Base-by-base conservation (phyloP, 2,797 vertebrate genomes). In the Numenius phaeopus region DNA sequence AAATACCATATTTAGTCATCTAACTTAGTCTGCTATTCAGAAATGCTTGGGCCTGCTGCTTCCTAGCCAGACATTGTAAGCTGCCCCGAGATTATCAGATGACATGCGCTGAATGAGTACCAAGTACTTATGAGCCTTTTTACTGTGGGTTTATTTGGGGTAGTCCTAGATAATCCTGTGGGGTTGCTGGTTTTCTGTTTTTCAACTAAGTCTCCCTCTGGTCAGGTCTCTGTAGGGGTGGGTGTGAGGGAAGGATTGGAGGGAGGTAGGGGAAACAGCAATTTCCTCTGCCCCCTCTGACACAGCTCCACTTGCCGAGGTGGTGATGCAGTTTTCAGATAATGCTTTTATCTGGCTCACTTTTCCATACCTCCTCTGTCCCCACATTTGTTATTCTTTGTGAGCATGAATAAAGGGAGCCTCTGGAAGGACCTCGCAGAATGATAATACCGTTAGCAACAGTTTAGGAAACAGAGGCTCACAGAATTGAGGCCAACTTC, bases 1-100 rank as follows among this genome's bases (percentile, higher is more conserved):
- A 93, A 92, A 52, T 59, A 81, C 94, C 94, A 95, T 97, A 97
- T 96, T 97, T 97, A 97, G 97, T 89, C 92, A 97, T 96, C 82
- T 85, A 91, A 75, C 47, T 80, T 92, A 75, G 84, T 46, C 54
- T 87, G 69, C 39, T 94, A 3, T 81, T 95, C 89, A 83, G 92
- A 92, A 97, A 49, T 34, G 34, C 64, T 89, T 87, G 84, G 86
- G 59, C 54, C 69, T 85, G 72, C 72, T 80, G 34, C 49, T 94
- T 26, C 69, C 30, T 47, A 66, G 88, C 66, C 88, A 97, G 95
- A 52, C 90, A 59, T 62, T 79, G 73, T 95, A 95, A 95, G 70
- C 90, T 89, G 83, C 83, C 88, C 93, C 80, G 83, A 84, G 93
- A 95, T 96, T 90, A 94, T 94, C 88, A 93, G 91, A 96, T 90